Percentiles rank a stretch among this genome's conserved stretches.
Conservation (phyloP, 2,888 invertebrate genomes). For the Auanema freiburgensis region DNA sequence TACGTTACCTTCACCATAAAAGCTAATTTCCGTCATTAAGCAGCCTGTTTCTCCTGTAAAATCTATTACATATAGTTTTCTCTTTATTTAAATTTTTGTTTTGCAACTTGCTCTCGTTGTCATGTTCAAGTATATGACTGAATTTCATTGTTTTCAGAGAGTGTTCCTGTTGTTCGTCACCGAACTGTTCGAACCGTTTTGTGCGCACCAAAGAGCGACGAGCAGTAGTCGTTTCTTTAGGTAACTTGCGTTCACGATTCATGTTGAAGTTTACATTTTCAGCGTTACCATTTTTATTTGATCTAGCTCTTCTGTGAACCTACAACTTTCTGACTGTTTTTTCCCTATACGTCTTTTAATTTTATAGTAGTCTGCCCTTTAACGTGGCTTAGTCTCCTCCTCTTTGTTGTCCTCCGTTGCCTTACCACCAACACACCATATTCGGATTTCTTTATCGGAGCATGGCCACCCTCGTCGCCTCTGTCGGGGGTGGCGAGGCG, state of each 20-base stretch:
- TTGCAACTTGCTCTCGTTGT: too few relatives aligned
- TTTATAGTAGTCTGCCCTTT: slow-evolving; percentile 3
- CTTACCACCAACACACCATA: slow-evolving; percentile 20
- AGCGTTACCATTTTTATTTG: neutral
- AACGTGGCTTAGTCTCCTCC: neutral
- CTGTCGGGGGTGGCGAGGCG: slow-evolving; percentile 20
- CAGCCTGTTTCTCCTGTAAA: too few relatives aligned
- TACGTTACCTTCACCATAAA: too few relatives aligned
- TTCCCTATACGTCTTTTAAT: neutral
- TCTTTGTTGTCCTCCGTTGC: slow-evolving; percentile 2
- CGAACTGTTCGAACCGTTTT: too few relatives aligned
- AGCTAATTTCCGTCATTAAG: too few relatives aligned
- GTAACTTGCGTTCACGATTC: neutral
- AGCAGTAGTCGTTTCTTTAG: too few relatives aligned
- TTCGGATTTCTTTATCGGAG: slow-evolving; percentile 32
- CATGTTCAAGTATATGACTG: too few relatives aligned
- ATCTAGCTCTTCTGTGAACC: neutral
- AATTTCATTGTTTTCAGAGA: too few relatives aligned
- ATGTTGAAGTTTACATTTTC: slow-evolving; percentile 1
- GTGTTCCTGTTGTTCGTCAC: too few relatives aligned
- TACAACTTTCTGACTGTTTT: slow-evolving; percentile 5
- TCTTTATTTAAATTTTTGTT: too few relatives aligned
- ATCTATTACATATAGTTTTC: too few relatives aligned
- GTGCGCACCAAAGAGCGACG: too few relatives aligned
- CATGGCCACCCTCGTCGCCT: slow-evolving; percentile 39